Evolutionary conservation across 2,888 invertebrate species (phyloP).

Genomic region (Ctenicera cuprea): DNA sequence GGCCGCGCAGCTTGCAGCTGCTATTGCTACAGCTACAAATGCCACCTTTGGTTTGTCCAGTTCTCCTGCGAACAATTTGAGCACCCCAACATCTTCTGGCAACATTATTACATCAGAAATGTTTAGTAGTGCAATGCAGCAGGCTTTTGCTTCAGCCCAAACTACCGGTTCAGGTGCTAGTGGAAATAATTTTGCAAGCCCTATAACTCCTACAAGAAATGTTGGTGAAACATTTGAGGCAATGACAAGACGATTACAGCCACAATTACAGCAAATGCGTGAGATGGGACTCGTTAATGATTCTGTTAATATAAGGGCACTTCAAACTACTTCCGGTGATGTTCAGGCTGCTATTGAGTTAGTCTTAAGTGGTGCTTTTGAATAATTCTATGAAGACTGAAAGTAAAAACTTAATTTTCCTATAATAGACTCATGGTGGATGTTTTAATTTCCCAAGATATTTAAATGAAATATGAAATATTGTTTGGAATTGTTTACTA

Average conservation of each 20-base stretch:
- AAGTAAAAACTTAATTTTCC: not conserved
- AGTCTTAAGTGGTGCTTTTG: conserved; percentile 81
- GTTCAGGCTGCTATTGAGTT: conserved; percentile 94
- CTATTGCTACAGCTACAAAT: conserved; percentile 78
- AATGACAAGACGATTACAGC: conserved; percentile 70
- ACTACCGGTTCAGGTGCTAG: conserved; percentile 57
- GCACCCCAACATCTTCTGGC: conserved; percentile 55
- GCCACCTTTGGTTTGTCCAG: conserved; percentile 63
- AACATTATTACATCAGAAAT: conserved; percentile 84
- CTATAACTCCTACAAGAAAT: conserved; percentile 49
- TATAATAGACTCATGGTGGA: not conserved
- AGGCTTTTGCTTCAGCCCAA: conserved; percentile 75
- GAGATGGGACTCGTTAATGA: conserved; percentile 94
- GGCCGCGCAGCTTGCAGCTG: conserved; percentile 84
- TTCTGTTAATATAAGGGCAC: conserved; percentile 87
- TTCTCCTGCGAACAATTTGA: conserved; percentile 57
- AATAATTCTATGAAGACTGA: conserved; percentile 56
- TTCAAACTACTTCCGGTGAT: conserved; percentile 88
- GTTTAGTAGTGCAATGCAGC: conserved; percentile 86
- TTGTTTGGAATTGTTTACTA: too few species aligned
- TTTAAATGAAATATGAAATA: too few species aligned
- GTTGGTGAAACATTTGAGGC: conserved; percentile 62
- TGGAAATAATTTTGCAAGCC: conserved; percentile 39
- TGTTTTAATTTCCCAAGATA: too few species aligned
- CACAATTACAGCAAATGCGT: conserved; percentile 86